phyloP scores from a whole-genome alignment of 1,140 invertebrate genomes.

The Hycleus phaleratus region DNA sequence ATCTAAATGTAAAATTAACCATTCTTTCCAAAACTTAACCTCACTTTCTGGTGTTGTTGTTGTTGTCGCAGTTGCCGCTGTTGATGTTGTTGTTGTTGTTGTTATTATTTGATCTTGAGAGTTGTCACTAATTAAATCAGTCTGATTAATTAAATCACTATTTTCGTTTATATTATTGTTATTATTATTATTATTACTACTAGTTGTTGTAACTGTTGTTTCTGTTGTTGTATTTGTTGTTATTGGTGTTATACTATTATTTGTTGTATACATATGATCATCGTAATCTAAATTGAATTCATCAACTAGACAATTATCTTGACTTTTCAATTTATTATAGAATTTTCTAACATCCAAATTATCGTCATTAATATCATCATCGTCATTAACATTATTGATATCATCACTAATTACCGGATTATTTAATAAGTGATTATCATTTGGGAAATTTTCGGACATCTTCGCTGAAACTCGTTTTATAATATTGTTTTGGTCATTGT shows the following conservation, averaged over 20 bases:
- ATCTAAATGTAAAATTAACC: slow-evolving; percentile 62
- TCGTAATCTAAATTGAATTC: slow-evolving; percentile 8
- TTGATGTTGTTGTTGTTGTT: slow-evolving; percentile 10
- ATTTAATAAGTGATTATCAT: slow-evolving; percentile 36
- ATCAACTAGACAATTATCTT: too few relatives aligned
- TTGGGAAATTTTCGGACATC: slow-evolving; percentile 40
- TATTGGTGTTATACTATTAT: background rate
- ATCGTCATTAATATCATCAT: slow-evolving; percentile 16
- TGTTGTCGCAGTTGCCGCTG: background rate
- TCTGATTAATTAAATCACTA: too few relatives aligned
- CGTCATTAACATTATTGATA: slow-evolving; percentile 22
- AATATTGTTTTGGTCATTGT: slow-evolving; percentile 37
- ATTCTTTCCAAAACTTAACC: slow-evolving; percentile 55
- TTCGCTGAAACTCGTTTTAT: slow-evolving; percentile 37
- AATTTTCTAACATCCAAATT: too few relatives aligned
- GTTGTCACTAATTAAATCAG: too few relatives aligned
- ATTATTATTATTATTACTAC: too few relatives aligned
- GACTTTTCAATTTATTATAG: too few relatives aligned
- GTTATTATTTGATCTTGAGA: slow-evolving; percentile 9
- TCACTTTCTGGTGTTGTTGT: slow-evolving; percentile 40
- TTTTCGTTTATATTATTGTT: too few relatives aligned
- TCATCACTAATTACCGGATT: slow-evolving; percentile 27
- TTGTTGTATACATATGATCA: slow-evolving; percentile 37
- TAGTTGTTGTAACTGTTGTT: slow-evolving; percentile 21
- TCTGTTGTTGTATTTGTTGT: background rate